These are phyloP conservation scores for Cyprinus carpio DNA, from an alignment of 2,113 vertebrate genomes.

Conservation along the genomic window DNA sequence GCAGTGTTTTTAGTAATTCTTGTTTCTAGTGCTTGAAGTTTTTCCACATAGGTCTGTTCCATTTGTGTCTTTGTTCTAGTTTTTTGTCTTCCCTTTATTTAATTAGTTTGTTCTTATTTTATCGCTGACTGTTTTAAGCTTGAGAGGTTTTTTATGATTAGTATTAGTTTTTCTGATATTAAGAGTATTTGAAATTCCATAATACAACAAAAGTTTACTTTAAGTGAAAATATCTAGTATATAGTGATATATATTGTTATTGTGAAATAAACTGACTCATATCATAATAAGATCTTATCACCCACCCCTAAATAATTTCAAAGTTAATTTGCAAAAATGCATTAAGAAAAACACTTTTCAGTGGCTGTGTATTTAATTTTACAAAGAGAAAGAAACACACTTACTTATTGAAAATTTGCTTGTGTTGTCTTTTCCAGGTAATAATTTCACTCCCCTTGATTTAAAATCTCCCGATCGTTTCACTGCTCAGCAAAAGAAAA, in stretches of 20 bases:
- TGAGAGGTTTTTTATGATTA: no score
- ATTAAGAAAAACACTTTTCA: background rate
- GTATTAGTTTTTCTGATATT: no score
- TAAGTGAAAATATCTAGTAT: background rate
- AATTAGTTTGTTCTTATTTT: no score
- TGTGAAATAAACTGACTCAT: background rate
- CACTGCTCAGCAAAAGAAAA: conserved; percentile 85
- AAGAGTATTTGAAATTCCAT: no score
- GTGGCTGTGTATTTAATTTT: background rate
- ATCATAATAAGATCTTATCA: background rate
- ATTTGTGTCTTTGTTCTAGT: no score
- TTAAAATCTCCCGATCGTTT: conserved; percentile 99
- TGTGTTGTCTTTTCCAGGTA: conserved; percentile 99
- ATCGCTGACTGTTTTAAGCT: no score
- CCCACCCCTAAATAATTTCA: background rate
- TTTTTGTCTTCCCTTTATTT: no score
- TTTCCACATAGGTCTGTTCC: no score
- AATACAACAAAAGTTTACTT: no score
- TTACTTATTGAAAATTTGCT: conserved; percentile 99
- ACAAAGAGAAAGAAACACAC: conserved; percentile 63
- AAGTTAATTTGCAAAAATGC: background rate
- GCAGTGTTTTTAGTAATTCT: no score
- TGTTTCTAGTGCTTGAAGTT: no score
- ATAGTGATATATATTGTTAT: background rate
- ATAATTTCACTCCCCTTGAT: conserved; percentile 99